phyloP scores from a whole-genome alignment of 1,140 invertebrate genomes.

The Oedothorax gibbosus region DNA sequence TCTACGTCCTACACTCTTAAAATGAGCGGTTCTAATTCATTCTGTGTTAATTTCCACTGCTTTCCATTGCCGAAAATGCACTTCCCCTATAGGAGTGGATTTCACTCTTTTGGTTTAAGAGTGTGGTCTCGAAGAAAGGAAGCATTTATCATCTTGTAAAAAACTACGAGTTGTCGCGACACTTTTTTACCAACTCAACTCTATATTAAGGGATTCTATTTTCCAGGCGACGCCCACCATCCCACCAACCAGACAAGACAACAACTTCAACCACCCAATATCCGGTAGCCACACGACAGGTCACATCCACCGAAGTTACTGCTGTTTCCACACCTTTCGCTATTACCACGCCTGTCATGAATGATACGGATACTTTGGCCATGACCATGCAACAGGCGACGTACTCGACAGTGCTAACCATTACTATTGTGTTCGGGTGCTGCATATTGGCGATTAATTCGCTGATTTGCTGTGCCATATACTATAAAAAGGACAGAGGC shows the following conservation, averaged over 20 bases:
- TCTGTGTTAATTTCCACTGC: no score
- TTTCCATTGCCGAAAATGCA: no score
- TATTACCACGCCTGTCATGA: background rate
- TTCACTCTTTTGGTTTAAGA: no score
- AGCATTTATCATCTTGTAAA: no score
- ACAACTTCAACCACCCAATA: constrained; percentile 19
- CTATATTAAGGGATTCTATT: no score
- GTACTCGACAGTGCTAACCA: constrained; percentile 89
- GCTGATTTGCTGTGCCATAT: constrained; percentile 91
- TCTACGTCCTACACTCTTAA: no score
- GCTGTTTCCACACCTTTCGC: background rate
- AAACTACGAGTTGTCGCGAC: no score
- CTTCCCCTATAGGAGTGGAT: no score
- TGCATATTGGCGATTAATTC: constrained; percentile 90
- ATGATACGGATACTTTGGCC: constrained; percentile 41
- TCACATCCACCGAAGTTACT: background rate
- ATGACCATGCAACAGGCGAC: constrained; percentile 71
- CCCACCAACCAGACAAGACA: constrained; percentile 10
- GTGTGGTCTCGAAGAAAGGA: no score
- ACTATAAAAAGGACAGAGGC: constrained; percentile 88
- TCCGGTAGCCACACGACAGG: background rate
- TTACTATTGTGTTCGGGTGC: constrained; percentile 92
- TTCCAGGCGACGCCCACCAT: no score
- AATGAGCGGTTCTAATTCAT: no score
- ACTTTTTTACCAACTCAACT: no score